Evolutionary conservation across 1,140 invertebrate species (phyloP), one percentile per base, ranked within the genome.

Genomic region (Saxidomus purpurata): DNA sequence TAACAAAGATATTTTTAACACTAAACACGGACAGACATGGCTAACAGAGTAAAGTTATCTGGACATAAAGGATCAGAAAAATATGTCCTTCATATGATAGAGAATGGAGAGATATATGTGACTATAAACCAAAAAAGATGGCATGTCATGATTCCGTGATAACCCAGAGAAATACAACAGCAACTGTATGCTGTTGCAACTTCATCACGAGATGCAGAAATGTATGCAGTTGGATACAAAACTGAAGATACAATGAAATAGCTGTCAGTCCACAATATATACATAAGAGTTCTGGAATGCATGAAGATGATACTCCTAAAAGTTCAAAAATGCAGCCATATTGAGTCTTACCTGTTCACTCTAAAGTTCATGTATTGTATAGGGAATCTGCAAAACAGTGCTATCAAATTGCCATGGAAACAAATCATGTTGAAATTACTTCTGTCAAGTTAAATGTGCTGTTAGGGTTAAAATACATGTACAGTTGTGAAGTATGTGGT

Each of bases 51-150:
- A 36, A 98, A 98, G 91, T 96, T 99, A 49, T 95, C 97, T 36
- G 97, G 97, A 83, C 97, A 98, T 17, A 96, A 97, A 25, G 98
- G 99, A 95, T 99, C 99, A 31, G 99, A 99, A 96, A 97, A 97
- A 95, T 98, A 99, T 96, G 98, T 99, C 93, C 96, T 99, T 61
- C 98, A 98, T 95, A 99, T 99, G 99, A 99, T 99, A 93, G 98
- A 99, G 96, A 98, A 99, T 96, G 98, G 98, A 79, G 98, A 99
- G 96, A 99, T 99, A 91, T 99, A 98, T 97, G 99, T 99, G 0
- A 98, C 98, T 90, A 99, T 99, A 80, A 99, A 99, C 96, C 98
- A 99, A 96, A 99, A n/a, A 98, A 96, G 99, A 99, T 96, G 99
- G 99, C 15, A 99, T 99, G 99, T 99, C 99, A 22, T 96, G 98